Evolutionary conservation across 2,888 invertebrate genomes (phyloP), one percentile per base, ranked within the genome.

Genomic region (Lepidochitona cinerea): DNA sequence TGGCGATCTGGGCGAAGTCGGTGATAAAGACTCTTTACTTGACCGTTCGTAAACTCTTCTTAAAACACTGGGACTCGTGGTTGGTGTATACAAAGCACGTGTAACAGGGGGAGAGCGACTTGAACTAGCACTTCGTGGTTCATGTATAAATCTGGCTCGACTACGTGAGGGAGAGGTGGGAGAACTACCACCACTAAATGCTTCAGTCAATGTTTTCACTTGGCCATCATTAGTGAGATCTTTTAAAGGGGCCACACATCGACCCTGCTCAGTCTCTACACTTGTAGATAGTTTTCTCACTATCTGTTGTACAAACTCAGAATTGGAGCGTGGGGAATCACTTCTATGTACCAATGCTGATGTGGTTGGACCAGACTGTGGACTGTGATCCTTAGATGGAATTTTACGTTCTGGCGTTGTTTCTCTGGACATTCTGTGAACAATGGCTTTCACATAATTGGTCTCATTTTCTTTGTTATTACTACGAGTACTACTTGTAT

Each of bases 201-300:
- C 81, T 71, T 86, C 80, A 4, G 83, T 75, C 54, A 86, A 70
- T 71, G 80, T 75, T 74, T 81, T 84, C n/a, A 82, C 83, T 70
- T 85, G 83, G 66, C 83, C 84, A 73, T 81, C 83, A 76, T 86
- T 86, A 49, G 87, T 85, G 64, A 86, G 72, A 74, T 86, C 86
- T 76, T 80, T 84, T 64, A 85, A 77, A 37, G 84, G 79, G 68
- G 79, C 66, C 70, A 64, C 67, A 52, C 52, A 49, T 37, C 72
- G 73, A 68, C 69, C 76, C 69, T 73, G 29, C 23, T 64, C 37
- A 7, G 68, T 37, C 18, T 68, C 53, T 7, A 49, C 76, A 67
- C 37, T 79, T 78, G 71, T 26, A 49, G 65, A 54, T 14, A 54
- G 37, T 35, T 36, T 37, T 66, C 71, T 49, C 53, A 84, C 83